Percentiles rank a stretch among this genome's conserved stretches.
These are phyloP conservation scores for Melozone crissalis DNA, from an alignment of 2,113 vertebrate genomes.

Conservation along the genomic window DNA sequence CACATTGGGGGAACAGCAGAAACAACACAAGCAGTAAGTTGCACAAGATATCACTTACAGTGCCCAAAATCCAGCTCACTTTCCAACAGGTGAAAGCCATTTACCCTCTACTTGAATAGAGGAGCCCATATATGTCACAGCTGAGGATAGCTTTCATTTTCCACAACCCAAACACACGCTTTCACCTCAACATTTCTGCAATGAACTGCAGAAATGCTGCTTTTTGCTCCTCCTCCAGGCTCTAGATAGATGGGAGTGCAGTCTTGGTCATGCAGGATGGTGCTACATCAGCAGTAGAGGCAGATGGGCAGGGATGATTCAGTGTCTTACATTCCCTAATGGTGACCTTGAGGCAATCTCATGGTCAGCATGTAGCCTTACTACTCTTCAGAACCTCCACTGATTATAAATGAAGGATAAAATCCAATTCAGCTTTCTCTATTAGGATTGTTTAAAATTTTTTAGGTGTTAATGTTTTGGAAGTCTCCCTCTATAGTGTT, in stretches of 20 bases:
- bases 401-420: background rate
- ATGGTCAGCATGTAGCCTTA: background rate
- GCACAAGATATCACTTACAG: background rate
- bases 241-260: background rate
- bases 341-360: background rate
- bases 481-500: background rate
- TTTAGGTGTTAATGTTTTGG: background rate
- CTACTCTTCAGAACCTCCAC: background rate
- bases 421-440: background rate
- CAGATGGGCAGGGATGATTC: background rate
- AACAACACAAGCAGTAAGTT: background rate
- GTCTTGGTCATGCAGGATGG: background rate
- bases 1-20: background rate
- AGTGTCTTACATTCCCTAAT: background rate
- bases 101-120: background rate
- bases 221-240: background rate
- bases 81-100: background rate
- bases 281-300: background rate
- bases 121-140: background rate
- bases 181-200: background rate
- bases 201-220: background rate
- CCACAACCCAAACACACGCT: background rate
- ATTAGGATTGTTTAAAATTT: background rate
- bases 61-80: background rate
- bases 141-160: background rate